Evolutionary conservation across 2,113 vertebrate species (phyloP).

Genomic region (Peromyscus polionotus): DNA sequence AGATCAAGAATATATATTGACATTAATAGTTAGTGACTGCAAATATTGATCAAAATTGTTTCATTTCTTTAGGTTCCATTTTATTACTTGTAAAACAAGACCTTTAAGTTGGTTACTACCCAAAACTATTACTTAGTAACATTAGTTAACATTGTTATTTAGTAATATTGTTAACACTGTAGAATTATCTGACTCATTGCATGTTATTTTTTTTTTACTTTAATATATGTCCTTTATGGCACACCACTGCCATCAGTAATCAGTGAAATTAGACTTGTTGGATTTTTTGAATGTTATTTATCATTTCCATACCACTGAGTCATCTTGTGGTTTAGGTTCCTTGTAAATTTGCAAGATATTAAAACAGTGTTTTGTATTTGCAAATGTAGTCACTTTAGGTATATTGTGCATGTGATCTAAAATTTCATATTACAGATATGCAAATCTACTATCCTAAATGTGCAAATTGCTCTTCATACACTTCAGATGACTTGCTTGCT

Average conservation of each 20-base stretch:
- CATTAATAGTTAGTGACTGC: not conserved
- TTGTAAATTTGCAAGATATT: not conserved
- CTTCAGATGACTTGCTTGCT: not conserved
- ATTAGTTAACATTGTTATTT: not conserved
- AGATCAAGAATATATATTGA: not conserved
- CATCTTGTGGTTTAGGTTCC: conserved; percentile 69
- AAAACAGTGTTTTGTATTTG: not conserved
- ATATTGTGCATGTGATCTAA: not conserved
- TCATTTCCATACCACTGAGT: conserved; percentile 54
- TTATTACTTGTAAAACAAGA: not conserved
- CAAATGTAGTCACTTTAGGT: conserved; percentile 14
- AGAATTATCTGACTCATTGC: not conserved
- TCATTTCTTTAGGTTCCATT: not conserved
- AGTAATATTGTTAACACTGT: not conserved
- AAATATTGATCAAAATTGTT: not conserved
- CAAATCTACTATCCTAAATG: not conserved
- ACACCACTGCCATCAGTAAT: not conserved
- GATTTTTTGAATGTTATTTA: conserved; percentile 4
- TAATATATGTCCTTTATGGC: not conserved
- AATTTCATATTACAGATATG: not conserved
- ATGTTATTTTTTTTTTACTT: not conserved
- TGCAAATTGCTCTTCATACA: not conserved
- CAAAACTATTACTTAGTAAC: not conserved
- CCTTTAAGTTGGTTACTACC: not conserved
- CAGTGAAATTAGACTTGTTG: not conserved